Evolutionary conservation across 2,113 vertebrate genomes (phyloP).

Genomic region (Bubo blakistoni): DNA sequence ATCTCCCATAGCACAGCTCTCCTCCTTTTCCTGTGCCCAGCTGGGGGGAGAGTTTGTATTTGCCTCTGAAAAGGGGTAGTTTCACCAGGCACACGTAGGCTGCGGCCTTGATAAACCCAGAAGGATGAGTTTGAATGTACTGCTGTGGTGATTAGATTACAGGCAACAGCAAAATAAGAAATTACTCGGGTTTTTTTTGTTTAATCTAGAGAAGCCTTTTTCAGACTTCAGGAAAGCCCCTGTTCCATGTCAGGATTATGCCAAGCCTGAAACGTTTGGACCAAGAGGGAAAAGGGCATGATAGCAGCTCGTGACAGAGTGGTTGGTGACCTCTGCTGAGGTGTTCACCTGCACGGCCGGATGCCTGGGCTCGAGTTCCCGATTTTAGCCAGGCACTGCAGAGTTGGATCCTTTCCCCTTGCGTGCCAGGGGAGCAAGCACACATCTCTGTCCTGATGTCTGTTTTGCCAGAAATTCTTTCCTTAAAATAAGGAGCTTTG

Average conservation of each 20-base stretch:
- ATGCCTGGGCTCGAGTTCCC: rapidly evolving
- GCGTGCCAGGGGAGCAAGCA: background rate
- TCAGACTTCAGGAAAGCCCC: background rate
- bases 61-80: background rate
- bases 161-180: background rate
- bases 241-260: background rate
- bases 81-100: background rate
- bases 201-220: background rate
- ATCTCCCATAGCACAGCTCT: rapidly evolving
- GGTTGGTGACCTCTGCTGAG: background rate
- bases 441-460: background rate
- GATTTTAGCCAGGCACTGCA: rapidly evolving
- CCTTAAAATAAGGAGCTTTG: background rate
- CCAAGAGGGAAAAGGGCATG: background rate
- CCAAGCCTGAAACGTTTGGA: background rate
- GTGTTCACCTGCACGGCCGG: background rate
- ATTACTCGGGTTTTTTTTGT: background rate
- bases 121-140: background rate
- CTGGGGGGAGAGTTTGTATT: rapidly evolving
- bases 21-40: rapidly evolving
- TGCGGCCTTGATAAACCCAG: background rate
- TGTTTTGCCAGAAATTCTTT: background rate
- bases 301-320: background rate
- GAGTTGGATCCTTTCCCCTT: background rate
- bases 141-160: background rate